Evolutionary conservation across 2,797 vertebrate genomes (phyloP).

Genomic region (Xyrichtys novacula): DNA sequence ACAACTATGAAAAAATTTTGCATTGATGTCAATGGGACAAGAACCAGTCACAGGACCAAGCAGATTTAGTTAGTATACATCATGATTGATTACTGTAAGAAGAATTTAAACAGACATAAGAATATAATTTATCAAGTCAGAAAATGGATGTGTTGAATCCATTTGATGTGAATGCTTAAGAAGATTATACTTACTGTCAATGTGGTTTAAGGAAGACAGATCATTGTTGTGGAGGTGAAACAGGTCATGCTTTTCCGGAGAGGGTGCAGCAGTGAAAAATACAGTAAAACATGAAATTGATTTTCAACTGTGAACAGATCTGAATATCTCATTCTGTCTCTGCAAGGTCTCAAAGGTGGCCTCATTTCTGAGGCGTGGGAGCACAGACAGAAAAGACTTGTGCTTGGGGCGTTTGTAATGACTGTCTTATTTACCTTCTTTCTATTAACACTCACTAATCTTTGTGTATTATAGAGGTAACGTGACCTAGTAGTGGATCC

Average conservation of each 20-base stretch:
- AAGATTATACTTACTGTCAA: too few relatives aligned
- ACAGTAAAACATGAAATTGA: constrained; percentile 43
- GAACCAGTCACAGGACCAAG: too few relatives aligned
- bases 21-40: too few relatives aligned
- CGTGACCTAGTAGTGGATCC: background rate
- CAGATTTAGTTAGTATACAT: too few relatives aligned
- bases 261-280: constrained; percentile 1
- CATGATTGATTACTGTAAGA: too few relatives aligned
- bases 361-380: constrained; percentile 31
- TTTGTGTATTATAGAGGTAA: constrained; percentile 8
- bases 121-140: too few relatives aligned
- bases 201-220: too few relatives aligned
- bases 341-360: constrained; percentile 34
- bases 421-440: constrained; percentile 25
- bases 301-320: constrained; percentile 57
- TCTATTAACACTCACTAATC: constrained; percentile 18
- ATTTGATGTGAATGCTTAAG: too few relatives aligned
- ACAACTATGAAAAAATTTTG: too few relatives aligned
- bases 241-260: constrained; percentile 8
- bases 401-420: constrained; percentile 29
- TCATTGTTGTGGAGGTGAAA: too few relatives aligned
- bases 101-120: too few relatives aligned
- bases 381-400: constrained; percentile 21
- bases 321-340: constrained; percentile 34
- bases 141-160: too few relatives aligned